Evolutionary conservation across 2,113 vertebrate species (phyloP), one percentile per base, ranked within the genome.

Genomic region (Anarhynchus alexandrinus): DNA sequence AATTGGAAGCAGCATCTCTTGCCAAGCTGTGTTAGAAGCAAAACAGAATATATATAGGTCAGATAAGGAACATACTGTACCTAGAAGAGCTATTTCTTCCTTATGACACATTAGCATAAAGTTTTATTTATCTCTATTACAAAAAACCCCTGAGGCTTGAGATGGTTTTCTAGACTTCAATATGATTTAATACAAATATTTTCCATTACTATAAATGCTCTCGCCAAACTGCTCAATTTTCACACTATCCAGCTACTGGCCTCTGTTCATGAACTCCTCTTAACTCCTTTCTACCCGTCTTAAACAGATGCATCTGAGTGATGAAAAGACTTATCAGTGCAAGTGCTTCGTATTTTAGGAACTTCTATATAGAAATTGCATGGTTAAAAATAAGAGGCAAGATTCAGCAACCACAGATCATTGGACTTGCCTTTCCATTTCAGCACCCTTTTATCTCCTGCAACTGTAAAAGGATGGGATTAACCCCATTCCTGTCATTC

Each of bases 1-100:
- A 93, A 88, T 1, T 47, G 22, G 45, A 95, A 90, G 65, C 3
- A 82, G 32, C 8, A 27, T 38, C 79, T 93, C 73, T 91, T 91
- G 76, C 61, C 91, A 94, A 86, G 29, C 12, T 95, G 55, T 70
- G 22, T 64, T 67, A 93, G 55, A 71, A 7, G 64, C 65, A 82
- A 93, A 95, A 71, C 10, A n/a, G 45, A 91, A 20, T 51, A 64
- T n/a, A 12, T 32, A 93, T 86, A 95, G 88, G 61, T 78, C 69
- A 96, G 91, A 92, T 91, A 93, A 94, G 80, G 90, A 96, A 88
- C 81, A 91, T 15, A 88, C 20, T 81, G 88, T 92, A 89, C 86
- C 30, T 74, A 87, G 67, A 85, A 65, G 27, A 88, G 34, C 73
- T 79, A 74, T 74, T 92, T 82, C 30, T 86, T 91, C 70, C 73